Evolutionary conservation across 1,140 invertebrate species (phyloP).

Genomic region (Nomia melanderi): DNA sequence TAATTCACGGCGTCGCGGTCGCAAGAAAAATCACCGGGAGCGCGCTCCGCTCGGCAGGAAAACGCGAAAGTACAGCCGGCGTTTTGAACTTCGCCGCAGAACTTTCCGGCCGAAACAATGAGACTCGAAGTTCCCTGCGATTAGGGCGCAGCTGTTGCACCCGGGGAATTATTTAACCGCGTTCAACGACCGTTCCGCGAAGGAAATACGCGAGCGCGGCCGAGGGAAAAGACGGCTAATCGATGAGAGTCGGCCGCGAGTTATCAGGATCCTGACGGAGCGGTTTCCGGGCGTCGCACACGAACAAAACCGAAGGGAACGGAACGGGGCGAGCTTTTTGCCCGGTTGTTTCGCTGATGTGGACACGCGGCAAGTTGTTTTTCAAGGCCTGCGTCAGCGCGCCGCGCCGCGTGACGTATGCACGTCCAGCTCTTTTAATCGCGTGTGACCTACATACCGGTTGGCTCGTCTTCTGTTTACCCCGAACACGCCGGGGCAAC

Average conservation of each 20-base stretch:
- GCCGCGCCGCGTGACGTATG: constrained; percentile 32
- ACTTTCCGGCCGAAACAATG: not conserved
- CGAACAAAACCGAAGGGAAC: not conserved
- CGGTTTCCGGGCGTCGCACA: too few relatives aligned
- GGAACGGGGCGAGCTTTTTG: not conserved
- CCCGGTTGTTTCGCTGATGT: not conserved
- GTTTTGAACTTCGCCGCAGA: too few relatives aligned
- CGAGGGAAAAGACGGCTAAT: too few relatives aligned
- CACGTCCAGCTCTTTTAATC: constrained; percentile 46
- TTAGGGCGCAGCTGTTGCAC: constrained; percentile 5
- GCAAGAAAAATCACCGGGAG: too few relatives aligned
- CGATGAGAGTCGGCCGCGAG: not conserved
- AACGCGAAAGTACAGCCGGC: too few relatives aligned
- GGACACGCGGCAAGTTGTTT: constrained; percentile 18
- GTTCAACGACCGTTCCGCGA: not conserved
- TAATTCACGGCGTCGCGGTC: too few relatives aligned
- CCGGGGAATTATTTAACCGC: not conserved
- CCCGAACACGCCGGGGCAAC: not conserved
- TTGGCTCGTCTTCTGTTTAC: constrained; percentile 30
- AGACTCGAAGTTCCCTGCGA: not conserved
- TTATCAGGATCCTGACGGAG: not conserved
- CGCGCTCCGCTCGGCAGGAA: too few relatives aligned
- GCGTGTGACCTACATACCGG: constrained; percentile 38
- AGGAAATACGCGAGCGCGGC: too few relatives aligned
- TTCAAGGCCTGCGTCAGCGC: constrained; percentile 13